A percentile compares a stretch with the other conserved stretches of the same genome.
Evolutionary conservation across 2,888 invertebrate species (phyloP).

Genomic region (Ceramica pisi): DNA sequence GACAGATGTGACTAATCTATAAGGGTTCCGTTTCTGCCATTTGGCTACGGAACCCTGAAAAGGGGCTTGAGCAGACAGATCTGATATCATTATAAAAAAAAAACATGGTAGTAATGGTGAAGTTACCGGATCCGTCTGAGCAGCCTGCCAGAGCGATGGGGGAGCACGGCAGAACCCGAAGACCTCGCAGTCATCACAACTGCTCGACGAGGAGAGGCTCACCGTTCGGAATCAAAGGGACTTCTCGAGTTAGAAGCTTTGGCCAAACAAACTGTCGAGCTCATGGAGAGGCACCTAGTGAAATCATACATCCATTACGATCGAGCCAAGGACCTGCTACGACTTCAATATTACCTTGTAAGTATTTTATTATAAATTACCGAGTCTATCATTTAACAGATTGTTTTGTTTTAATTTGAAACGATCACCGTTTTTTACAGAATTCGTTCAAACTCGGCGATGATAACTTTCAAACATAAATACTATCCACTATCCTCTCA

Average conservation of each 20-base stretch:
- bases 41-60: too few species aligned
- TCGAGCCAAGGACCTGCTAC: constrained; percentile 75
- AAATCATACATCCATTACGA: constrained; percentile 67
- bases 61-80: constrained; percentile 5
- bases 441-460: too few species aligned
- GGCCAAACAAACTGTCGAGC: constrained; percentile 67
- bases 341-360: constrained; percentile 77
- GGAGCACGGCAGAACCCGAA: constrained; percentile 53
- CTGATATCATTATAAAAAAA: constrained; percentile 25
- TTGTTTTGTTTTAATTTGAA: too few species aligned
- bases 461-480: too few species aligned
- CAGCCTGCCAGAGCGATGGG: constrained; percentile 61
- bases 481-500: too few species aligned
- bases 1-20: too few species aligned
- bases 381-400: too few species aligned
- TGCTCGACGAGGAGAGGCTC: constrained; percentile 67
- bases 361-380: constrained; percentile 47
- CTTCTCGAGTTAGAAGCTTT: constrained; percentile 72
- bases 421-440: too few species aligned
- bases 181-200: constrained; percentile 66
- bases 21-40: too few species aligned
- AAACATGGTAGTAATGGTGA: constrained; percentile 71
- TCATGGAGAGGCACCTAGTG: constrained; percentile 73
- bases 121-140: constrained; percentile 65
- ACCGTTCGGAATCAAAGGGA: constrained; percentile 66